Conservation (phyloP, 2,888 invertebrate species). For the Tanaodytes sp. region DNA sequence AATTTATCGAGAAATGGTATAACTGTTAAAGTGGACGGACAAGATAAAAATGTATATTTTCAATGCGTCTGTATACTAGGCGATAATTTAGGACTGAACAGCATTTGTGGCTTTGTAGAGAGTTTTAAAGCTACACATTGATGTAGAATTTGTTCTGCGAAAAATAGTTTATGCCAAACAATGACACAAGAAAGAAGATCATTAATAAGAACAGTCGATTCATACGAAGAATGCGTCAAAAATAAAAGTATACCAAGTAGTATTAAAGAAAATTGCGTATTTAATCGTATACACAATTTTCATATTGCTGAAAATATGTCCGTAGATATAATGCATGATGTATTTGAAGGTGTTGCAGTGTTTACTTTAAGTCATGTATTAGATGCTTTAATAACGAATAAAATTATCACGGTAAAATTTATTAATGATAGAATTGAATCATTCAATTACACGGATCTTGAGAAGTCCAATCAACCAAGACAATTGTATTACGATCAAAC, state of each 20-base stretch:
- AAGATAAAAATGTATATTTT: background rate
- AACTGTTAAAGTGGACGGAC: background rate
- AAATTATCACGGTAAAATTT: background rate
- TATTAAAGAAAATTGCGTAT: slow-evolving; percentile 37
- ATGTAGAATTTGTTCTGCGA: slow-evolving; percentile 34
- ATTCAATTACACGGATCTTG: background rate
- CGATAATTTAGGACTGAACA: slow-evolving; percentile 13
- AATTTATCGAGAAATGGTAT: background rate
- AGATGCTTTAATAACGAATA: background rate
- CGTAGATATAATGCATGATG: slow-evolving; percentile 2
- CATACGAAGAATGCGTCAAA: background rate
- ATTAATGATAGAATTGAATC: slow-evolving; percentile 1
- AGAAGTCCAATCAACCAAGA: background rate
- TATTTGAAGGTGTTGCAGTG: background rate
- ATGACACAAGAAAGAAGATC: slow-evolving; percentile 37
- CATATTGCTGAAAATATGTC: slow-evolving; percentile 21
- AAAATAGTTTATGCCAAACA: slow-evolving; percentile 34
- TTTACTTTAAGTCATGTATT: background rate
- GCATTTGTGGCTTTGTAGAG: slow-evolving; percentile 14
- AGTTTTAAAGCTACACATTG: slow-evolving; percentile 13
- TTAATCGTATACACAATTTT: slow-evolving; percentile 26
- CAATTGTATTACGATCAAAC: slow-evolving; percentile 11
- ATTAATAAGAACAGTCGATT: background rate
- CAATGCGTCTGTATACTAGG: slow-evolving; percentile 14
- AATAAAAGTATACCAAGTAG: slow-evolving; percentile 11